Conservation (phyloP, 2,113 vertebrate genomes). For the Poeciliopsis turrubarensis region DNA sequence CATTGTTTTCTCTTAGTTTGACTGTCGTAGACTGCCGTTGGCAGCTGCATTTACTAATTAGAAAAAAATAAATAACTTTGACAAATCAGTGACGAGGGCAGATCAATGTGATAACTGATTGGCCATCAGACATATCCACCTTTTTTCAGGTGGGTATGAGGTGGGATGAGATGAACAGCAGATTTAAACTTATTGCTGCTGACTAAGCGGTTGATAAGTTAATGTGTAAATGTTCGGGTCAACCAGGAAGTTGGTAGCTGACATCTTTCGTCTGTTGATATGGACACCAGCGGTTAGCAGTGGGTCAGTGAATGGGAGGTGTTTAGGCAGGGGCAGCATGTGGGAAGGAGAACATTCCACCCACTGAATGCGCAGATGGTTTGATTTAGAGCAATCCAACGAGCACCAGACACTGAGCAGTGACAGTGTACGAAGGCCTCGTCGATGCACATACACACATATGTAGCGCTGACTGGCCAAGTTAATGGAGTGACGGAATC, state of each 20-base stretch:
- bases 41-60: neutral
- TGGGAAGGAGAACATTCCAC: slow-evolving; percentile 60
- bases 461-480: slow-evolving; percentile 35
- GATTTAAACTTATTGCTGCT: slow-evolving; percentile 15
- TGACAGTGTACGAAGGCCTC: slow-evolving; percentile 71
- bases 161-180: slow-evolving; percentile 19
- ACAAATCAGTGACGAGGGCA: neutral
- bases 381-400: slow-evolving; percentile 76
- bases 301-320: slow-evolving; percentile 65
- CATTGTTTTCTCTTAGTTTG: neutral
- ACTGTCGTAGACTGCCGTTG: neutral
- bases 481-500: slow-evolving; percentile 75
- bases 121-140: neutral
- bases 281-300: slow-evolving; percentile 68
- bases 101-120: neutral
- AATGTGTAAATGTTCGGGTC: slow-evolving; percentile 47
- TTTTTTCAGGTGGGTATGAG: slow-evolving; percentile 1
- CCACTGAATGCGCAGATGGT: slow-evolving; percentile 72
- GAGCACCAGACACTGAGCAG: slow-evolving; percentile 71
- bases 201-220: slow-evolving; percentile 34
- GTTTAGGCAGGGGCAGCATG: slow-evolving; percentile 41
- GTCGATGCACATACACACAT: slow-evolving; percentile 52
- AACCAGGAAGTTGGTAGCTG: slow-evolving; percentile 62
- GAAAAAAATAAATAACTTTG: neutral
- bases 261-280: slow-evolving; percentile 71